Base-by-base conservation (phyloP, 2,888 invertebrate species). In the Diplolepis rosae region DNA sequence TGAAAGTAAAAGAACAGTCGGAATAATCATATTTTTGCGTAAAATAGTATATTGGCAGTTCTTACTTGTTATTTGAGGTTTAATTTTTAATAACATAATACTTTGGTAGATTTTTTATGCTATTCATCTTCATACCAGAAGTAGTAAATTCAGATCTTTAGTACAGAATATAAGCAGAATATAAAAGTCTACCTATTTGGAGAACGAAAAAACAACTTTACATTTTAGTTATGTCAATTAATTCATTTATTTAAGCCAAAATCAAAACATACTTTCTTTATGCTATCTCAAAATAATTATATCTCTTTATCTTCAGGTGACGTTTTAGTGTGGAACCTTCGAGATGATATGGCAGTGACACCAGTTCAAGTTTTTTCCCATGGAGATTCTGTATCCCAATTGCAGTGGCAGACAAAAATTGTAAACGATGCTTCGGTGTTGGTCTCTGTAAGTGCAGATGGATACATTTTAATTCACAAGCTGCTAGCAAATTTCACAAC, bases 291-390 rank as follows among this genome's bases (percentile, higher is more conserved):
- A n/a, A n/a, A n/a, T n/a, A n/a, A n/a, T n/a, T n/a, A n/a, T n/a
- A n/a, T n/a, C n/a, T n/a, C n/a, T n/a, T n/a, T 4, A 48, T 50
- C 50, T 42, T 2, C 50, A 89, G 88, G 88, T 65, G 88, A 88
- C 68, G 84, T 89, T 35, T 72, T 87, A 4, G 75, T 88, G 1
- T 89, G 88, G 88, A 88, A 89, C 79, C 79, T 88, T 1, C 84
- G 84, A 66, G 83, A 86, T 42, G 80, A 81, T 69, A 82, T 78
- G 11, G 72, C 80, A 4, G 73, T 82, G 9, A 82, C 83, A 2
- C 85, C 87, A 18, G 66, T 80, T 5, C 78, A 80, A 72, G 76
- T 88, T 66, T 85, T 81, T 35, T 80, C 83, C 2, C 88, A 88
- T 56, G 82, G 79, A 9, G 88, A 88, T 52, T 76, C 79, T 3